Conservation (phyloP, 2,888 invertebrate genomes). For the Diarsia brunnea region DNA sequence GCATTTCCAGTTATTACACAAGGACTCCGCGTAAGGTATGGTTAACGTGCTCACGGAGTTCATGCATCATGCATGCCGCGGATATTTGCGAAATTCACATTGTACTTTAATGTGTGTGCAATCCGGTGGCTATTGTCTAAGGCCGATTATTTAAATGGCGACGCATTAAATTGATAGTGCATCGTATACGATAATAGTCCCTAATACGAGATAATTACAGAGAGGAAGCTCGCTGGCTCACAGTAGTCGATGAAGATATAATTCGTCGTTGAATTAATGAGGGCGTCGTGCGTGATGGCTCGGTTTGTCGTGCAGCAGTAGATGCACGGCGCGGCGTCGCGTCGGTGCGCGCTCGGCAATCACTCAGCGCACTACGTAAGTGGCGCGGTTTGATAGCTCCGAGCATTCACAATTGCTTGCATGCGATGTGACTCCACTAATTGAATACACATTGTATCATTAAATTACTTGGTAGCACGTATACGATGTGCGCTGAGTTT, state of each 20-base stretch:
- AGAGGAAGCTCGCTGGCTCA: constrained; percentile 74
- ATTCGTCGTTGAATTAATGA: constrained; percentile 85
- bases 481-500: constrained; percentile 35
- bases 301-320: constrained; percentile 71
- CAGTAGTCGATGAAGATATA: constrained; percentile 85
- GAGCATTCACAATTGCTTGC: constrained; percentile 69
- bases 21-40: constrained; percentile 67
- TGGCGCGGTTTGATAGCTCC: constrained; percentile 63
- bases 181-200: constrained; percentile 82
- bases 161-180: constrained; percentile 84
- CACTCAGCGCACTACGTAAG: constrained; percentile 53
- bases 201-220: constrained; percentile 86
- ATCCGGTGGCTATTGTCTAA: constrained; percentile 82
- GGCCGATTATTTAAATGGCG: constrained; percentile 83
- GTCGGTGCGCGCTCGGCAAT: constrained; percentile 51
- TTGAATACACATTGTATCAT: constrained; percentile 67
- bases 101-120: constrained; percentile 72
- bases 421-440: constrained; percentile 68
- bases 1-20: constrained; percentile 71
- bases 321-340: constrained; percentile 38
- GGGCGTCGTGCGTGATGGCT: constrained; percentile 77
- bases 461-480: constrained; percentile 58
- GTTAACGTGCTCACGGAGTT: constrained; percentile 73
- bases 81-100: constrained; percentile 78
- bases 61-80: constrained; percentile 74